phyloP scores from a whole-genome alignment of 2,797 vertebrate species.

The Tympanoctomys barrerae region DNA sequence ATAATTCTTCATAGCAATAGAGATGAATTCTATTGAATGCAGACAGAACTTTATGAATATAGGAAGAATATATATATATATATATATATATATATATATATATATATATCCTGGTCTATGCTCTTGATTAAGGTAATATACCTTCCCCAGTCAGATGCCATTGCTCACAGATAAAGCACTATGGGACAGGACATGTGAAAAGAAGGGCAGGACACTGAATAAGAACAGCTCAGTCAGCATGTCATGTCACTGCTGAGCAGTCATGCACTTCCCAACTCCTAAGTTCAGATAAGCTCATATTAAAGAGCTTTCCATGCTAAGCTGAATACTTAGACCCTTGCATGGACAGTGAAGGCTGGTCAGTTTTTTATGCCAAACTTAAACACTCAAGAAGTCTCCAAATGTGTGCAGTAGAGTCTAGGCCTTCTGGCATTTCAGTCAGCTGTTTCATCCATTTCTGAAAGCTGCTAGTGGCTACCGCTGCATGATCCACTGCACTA shows the following conservation, averaged over 20 bases:
- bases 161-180: neutral
- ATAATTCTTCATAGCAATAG: neutral
- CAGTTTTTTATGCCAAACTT: neutral
- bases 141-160: neutral
- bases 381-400: neutral
- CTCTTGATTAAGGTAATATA: neutral
- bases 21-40: neutral
- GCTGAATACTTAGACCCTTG: neutral
- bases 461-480: neutral
- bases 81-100: no score
- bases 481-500: no score
- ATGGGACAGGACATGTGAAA: neutral
- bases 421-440: neutral
- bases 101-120: neutral
- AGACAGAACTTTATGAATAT: neutral
- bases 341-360: neutral
- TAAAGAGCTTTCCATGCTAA: neutral
- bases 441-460: neutral
- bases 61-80: neutral
- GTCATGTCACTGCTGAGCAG: neutral
- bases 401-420: neutral
- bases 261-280: neutral
- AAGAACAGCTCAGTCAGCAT: neutral
- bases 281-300: neutral
- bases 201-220: neutral